Base-by-base conservation (phyloP, 2,797 vertebrate genomes). In the Sylvia borin region DNA sequence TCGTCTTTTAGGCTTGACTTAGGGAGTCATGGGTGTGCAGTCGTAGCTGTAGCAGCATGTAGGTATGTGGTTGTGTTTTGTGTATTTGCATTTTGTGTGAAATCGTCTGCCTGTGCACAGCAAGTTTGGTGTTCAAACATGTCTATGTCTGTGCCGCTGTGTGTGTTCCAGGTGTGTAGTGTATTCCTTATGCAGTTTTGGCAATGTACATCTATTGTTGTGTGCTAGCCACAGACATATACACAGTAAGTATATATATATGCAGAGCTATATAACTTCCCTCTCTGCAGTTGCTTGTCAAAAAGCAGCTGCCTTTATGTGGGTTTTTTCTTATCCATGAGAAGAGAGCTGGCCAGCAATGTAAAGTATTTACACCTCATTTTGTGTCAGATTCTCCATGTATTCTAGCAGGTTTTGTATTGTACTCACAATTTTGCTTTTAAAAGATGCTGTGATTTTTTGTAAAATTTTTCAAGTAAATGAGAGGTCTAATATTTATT, bases 231-330 rank as follows among this genome's bases (percentile, higher is more conserved):
- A 25, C n/a, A 78, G 55, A 42, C 5, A 5, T 42, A 7, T 55
- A 51, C 79, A 58, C 85, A 78, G 43, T 75, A 78, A 80, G 53
- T 86, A 58, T 53, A 78, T 54, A 81, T 58, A 38, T 58, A 50
- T 38, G 73, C 58, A 90, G 50, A 85, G 65, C 87, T 80, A 2
- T 92, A n/a, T 81, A 94, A 94, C 74, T 93, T 93, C 76, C 26
- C 43, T 80, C 64, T 83, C 54, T 94, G 86, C 64, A 78, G 83
- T 47, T 96, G 81, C 78, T 95, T 97, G 86, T 90, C 71, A 94
- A 86, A 85, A 97, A 88, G 93, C 93, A 94, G 89, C 96, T 94
- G 88, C 78, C 92, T 87, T 95, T 85, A 86, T 53, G 53, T 60
- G 73, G 3, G 1, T 34, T 93, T 93, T 96, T 93, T 71, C 68